phyloP scores from a whole-genome alignment of 2,888 invertebrate genomes.

The Drosophila bunnanda region DNA sequence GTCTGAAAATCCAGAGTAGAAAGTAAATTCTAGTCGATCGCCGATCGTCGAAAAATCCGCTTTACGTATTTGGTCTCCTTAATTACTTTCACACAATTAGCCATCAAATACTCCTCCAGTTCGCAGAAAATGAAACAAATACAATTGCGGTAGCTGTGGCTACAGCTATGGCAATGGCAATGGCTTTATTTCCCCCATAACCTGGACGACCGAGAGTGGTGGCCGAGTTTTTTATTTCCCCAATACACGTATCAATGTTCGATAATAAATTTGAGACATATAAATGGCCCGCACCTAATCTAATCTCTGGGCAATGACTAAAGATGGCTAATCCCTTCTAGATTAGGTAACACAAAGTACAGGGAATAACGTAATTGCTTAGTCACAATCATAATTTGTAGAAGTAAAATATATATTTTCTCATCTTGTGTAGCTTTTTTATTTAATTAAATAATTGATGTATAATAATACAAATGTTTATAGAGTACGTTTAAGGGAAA shows the following conservation, averaged over 20 bases:
- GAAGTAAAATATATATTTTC: neutral
- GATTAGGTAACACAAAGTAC: constrained; percentile 2
- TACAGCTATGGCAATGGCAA: constrained; percentile 6
- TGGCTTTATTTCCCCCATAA: constrained; percentile 29
- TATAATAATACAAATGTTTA: neutral
- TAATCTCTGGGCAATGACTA: constrained; percentile 17
- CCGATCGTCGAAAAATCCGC: constrained; percentile 60
- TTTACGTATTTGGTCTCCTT: constrained; percentile 60
- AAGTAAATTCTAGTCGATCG: constrained; percentile 69
- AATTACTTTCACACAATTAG: constrained; percentile 67
- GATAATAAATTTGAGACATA: constrained; percentile 16
- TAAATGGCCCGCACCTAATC: constrained; percentile 7
- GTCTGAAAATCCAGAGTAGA: constrained; percentile 73
- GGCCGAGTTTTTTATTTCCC: constrained; percentile 25
- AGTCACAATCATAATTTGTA: neutral
- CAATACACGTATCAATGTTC: neutral
- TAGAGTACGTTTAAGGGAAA: neutral
- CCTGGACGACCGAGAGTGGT: constrained; percentile 5
- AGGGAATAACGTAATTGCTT: neutral
- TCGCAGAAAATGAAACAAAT: constrained; percentile 7
- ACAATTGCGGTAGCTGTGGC: constrained; percentile 6
- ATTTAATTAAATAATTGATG: neutral
- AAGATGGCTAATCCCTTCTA: constrained; percentile 14
- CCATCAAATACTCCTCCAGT: constrained; percentile 19
- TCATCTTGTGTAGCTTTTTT: too few species aligned